Base-by-base conservation (phyloP, 2,113 vertebrate species). In the Cheilinus undulatus region DNA sequence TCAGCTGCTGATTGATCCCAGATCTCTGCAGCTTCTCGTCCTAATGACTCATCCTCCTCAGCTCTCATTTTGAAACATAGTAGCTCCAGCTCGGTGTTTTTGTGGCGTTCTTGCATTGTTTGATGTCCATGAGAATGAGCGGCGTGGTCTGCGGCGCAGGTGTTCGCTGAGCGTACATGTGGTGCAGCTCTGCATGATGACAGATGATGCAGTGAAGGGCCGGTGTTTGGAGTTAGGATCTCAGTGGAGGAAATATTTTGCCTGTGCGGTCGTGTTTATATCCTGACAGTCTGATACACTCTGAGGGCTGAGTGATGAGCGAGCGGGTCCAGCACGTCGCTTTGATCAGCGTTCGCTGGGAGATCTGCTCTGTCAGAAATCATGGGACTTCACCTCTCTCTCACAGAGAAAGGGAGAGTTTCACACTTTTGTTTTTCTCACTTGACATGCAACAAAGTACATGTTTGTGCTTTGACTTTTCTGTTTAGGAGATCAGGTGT, bases 231-330 rank as follows among this genome's bases (percentile, higher is more conserved):
- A 71, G 60, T 45, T 26, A 48, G 43, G 40, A 62, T 54, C 46
- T 30, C 50, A 28, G 23, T 7, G 46, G 71, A 59, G 46, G 62
- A 84, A 73, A 80, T 51, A 69, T 81, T 73, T 72, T 45, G 53
- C 70, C 69, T 76, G 61, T 66, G 52, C 24, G 23, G 50, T 54
- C 20, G 42, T 85, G 88, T 84, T 88, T 88, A 83, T 40, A 30
- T 46, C 80, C 74, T 67, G 73, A 73, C 81, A 61, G 32, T 61
- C 36, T 46, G 57, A 49, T 45, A 22, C 58, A 23, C 13, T 57
- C 52, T 45, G 15, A 6, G 38, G 38, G 32, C 84, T 57, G 57
- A 66, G 45, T 10, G 23, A 56, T 63, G 56, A 70, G 48, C 2
- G 8, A 1, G 10, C 45, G 1, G 59, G 1, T 40, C 28, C 59